phyloP scores from a whole-genome alignment of 2,888 invertebrate genomes.

The Pachydiplax longipennis region DNA sequence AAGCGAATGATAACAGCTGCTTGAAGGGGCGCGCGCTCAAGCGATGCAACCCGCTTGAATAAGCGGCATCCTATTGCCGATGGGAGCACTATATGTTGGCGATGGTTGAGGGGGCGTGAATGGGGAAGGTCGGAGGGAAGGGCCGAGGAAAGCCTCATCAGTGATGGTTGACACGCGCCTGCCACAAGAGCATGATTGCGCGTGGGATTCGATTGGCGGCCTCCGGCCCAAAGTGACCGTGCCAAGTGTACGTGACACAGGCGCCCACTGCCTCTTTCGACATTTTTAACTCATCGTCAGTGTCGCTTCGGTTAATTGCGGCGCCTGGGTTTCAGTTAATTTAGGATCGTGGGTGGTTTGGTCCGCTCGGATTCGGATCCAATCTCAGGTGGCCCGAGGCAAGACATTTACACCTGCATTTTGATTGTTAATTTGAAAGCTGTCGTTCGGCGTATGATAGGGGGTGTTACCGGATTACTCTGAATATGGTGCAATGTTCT shows the following conservation, averaged over 20 bases:
- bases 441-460: too few species aligned
- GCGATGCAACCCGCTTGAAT: background rate
- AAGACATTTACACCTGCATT: too few species aligned
- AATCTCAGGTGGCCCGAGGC: too few species aligned
- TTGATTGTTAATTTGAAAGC: too few species aligned
- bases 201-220: background rate
- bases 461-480: too few species aligned
- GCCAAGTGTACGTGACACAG: background rate
- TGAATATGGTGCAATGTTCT: too few species aligned
- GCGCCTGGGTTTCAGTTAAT: too few species aligned
- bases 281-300: too few species aligned
- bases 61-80: background rate
- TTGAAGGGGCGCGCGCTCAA: background rate
- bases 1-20: too few species aligned
- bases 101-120: background rate
- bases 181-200: background rate
- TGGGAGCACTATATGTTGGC: background rate
- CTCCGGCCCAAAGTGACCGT: background rate
- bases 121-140: background rate
- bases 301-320: too few species aligned
- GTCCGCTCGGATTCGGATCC: too few species aligned
- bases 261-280: background rate
- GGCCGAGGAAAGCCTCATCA: background rate
- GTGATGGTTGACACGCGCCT: background rate
- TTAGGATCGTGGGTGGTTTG: too few species aligned